These are phyloP conservation scores for Oriolus oriolus DNA, from an alignment of 2,113 vertebrate species.

Conservation along the genomic window DNA sequence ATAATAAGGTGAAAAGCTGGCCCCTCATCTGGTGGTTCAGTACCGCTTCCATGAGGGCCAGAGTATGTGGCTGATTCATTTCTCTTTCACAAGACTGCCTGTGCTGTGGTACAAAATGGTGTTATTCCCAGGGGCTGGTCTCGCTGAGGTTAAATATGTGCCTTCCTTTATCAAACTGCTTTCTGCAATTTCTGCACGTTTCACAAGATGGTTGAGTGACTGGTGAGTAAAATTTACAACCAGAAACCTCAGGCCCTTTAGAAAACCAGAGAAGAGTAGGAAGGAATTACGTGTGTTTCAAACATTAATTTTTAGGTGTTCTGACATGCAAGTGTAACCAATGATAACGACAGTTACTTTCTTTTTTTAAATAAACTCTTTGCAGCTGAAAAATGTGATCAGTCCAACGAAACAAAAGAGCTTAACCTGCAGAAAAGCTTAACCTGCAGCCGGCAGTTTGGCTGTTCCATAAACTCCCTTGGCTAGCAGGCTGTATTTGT, in stretches of 20 bases:
- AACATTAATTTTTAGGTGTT: background rate
- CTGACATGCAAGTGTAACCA: background rate
- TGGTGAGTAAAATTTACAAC: background rate
- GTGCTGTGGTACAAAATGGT: accelerated
- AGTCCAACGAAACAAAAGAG: background rate
- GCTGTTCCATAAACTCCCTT: background rate
- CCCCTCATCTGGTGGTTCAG: background rate
- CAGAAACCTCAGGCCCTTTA: background rate
- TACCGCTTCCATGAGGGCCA: background rate
- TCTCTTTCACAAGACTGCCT: background rate
- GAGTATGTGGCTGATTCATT: background rate
- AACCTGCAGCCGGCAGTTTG: background rate
- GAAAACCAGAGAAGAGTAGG: background rate
- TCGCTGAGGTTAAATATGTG: background rate
- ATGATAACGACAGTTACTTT: background rate
- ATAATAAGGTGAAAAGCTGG: background rate
- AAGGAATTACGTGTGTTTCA: background rate
- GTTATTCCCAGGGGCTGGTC: background rate
- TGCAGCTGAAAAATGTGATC: background rate
- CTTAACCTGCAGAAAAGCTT: constrained; percentile 1
- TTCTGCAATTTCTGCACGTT: background rate
- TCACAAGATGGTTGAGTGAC: background rate
- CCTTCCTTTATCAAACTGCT: background rate
- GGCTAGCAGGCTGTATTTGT: background rate
- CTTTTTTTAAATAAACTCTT: background rate